Percentiles rank a stretch among this genome's conserved stretches.
These are phyloP conservation scores for Ibidorhyncha struthersii DNA, from an alignment of 2,113 vertebrate genomes.

Conservation along the genomic window DNA sequence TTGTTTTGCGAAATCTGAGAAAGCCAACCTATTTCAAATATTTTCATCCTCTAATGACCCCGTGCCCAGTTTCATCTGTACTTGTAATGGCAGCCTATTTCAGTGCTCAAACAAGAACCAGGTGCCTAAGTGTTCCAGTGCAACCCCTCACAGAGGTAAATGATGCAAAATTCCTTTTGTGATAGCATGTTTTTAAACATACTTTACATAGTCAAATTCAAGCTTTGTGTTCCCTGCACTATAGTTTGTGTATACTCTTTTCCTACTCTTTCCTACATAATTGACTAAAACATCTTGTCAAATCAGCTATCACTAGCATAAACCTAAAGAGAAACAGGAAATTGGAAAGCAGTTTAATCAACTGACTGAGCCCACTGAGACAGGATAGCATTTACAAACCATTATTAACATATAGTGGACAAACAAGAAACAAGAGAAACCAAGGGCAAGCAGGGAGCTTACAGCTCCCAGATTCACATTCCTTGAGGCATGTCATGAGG, in stretches of 20 bases:
- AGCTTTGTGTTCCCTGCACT: not conserved
- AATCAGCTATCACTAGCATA: constrained; percentile 22
- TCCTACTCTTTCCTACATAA: not conserved
- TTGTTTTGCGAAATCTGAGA: not conserved
- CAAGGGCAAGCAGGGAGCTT: not conserved
- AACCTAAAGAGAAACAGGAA: constrained; percentile 37
- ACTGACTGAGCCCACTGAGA: not conserved
- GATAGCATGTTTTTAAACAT: not conserved
- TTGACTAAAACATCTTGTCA: not conserved
- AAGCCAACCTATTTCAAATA: not conserved
- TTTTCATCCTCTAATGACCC: not conserved
- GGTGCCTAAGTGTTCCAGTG: not conserved
- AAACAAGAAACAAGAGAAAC: not conserved
- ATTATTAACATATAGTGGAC: not conserved
- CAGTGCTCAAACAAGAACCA: not conserved
- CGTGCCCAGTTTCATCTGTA: not conserved
- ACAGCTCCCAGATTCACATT: constrained; percentile 65
- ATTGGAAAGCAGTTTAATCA: not conserved
- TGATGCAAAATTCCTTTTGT: not conserved
- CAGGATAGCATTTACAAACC: not conserved
- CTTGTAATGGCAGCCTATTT: not conserved
- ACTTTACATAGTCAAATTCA: not conserved
- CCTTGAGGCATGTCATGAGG: constrained; percentile 82
- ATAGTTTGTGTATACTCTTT: not conserved
- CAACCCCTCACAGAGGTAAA: not conserved